phyloP scores from a whole-genome alignment of 53 echinoderm and acorn worm species.

The Pentamera pediparva region DNA sequence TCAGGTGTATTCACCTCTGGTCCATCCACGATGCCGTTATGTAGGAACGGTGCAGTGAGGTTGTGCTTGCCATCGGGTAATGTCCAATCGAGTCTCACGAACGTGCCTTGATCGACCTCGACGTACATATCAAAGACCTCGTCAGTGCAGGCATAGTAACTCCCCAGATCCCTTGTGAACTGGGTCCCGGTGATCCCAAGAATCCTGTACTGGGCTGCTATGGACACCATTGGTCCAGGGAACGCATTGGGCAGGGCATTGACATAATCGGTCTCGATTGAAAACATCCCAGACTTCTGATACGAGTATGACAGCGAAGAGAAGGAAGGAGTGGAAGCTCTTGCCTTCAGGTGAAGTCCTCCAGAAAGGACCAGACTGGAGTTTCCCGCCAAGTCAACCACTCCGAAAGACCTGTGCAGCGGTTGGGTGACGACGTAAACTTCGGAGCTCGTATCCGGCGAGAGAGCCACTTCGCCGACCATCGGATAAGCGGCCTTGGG shows the following conservation, averaged over 20 bases:
- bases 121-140: constrained; percentile 55
- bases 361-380: constrained; percentile 8
- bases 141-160: constrained; percentile 74
- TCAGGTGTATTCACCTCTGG: constrained; percentile 54
- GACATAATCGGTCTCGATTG: constrained; percentile 44
- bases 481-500: constrained; percentile 65
- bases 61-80: constrained; percentile 48
- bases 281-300: constrained; percentile 58
- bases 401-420: constrained; percentile 1
- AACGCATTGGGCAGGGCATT: constrained; percentile 42
- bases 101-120: constrained; percentile 69
- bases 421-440: background rate
- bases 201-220: constrained; percentile 60
- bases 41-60: constrained; percentile 45
- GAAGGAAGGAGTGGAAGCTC: constrained; percentile 40
- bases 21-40: constrained; percentile 54
- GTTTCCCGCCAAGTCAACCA: background rate
- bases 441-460: background rate
- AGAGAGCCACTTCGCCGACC: constrained; percentile 59
- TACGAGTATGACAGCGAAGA: constrained; percentile 53
- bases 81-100: constrained; percentile 53
- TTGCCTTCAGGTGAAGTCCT: constrained; percentile 54
- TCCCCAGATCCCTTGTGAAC: constrained; percentile 67
- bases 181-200: constrained; percentile 58
- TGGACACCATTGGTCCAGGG: constrained; percentile 33